Conservation (phyloP, 2,113 vertebrate genomes). For the Mormyrus iriodes region DNA sequence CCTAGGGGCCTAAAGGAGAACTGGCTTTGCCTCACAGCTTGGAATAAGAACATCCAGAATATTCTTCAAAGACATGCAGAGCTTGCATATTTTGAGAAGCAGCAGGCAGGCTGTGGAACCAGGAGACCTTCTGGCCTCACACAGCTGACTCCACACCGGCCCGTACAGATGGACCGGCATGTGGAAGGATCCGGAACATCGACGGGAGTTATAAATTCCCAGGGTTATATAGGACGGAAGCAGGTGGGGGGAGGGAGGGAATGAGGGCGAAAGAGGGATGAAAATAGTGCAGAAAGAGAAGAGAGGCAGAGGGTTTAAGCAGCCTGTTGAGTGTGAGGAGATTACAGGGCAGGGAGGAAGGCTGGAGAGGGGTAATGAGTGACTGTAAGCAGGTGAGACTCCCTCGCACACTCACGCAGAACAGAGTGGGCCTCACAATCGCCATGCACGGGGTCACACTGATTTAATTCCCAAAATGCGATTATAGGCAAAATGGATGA, state of each 20-base stretch:
- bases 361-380: not conserved
- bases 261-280: not conserved
- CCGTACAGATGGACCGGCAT: not conserved
- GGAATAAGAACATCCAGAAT: not conserved
- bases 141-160: not conserved
- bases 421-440: not conserved
- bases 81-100: not conserved
- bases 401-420: not conserved
- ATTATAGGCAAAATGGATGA: not conserved
- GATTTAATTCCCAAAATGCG: slow-evolving; percentile 10
- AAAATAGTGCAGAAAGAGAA: not conserved
- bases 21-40: not conserved
- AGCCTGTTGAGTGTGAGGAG: not conserved
- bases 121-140: not conserved
- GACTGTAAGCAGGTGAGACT: not conserved
- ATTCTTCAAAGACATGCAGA: not conserved
- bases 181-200: not conserved
- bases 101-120: not conserved
- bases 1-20: not conserved
- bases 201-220: not conserved
- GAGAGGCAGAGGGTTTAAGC: not conserved
- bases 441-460: not conserved
- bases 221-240: not conserved
- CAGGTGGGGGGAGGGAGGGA: not conserved
- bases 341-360: not conserved